Evolutionary conservation across 2,113 vertebrate genomes (phyloP), one percentile per base, ranked within the genome.

Genomic region (Delphinus delphis): DNA sequence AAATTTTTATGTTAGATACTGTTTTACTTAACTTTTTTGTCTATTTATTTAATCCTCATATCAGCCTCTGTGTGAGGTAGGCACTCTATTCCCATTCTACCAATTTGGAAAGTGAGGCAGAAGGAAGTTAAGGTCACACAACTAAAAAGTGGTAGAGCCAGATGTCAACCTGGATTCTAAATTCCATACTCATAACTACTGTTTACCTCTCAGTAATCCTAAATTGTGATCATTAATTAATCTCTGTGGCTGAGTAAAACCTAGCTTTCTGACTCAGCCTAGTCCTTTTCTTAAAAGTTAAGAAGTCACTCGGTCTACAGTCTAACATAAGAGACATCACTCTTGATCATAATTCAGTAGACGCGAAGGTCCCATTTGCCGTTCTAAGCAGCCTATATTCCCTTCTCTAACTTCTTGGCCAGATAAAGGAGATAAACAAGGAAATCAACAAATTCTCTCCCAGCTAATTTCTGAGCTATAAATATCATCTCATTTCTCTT

Each of bases 241-340:
- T 80, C 28, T 94, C 38, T 93, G 0, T 81, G 50, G 26, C 65
- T 96, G 58, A 88, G 47, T 81, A 94, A 96, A 91, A n/a, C n/a
- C 26, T 18, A 71, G 58, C 58, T 88, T 93, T 96, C 53, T 96
- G 44, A 92, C 20, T 62, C 55, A 77, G 33, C 50, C 36, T 80
- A n/a, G 6, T 95, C 71, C 55, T 95, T 90, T 85, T 65, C 81
- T 95, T 91, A 70, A 86, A 79, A 73, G 41, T 81, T 94, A 71
- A 53, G 41, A 36, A 90, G 80, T n/a, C 31, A 71, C 79, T 95
- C 85, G 67, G 62, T 88, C 50, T 86, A 8, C 11, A 41, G 44
- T 85, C 47, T 71, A 67, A 60, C 33, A 83, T 23, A 86, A 76
- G 26, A 90, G 23, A 70, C 12, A 5, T 65, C 38, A 68, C 38